Evolutionary conservation across 2,113 vertebrate species (phyloP).

Genomic region (Candoia aspera): DNA sequence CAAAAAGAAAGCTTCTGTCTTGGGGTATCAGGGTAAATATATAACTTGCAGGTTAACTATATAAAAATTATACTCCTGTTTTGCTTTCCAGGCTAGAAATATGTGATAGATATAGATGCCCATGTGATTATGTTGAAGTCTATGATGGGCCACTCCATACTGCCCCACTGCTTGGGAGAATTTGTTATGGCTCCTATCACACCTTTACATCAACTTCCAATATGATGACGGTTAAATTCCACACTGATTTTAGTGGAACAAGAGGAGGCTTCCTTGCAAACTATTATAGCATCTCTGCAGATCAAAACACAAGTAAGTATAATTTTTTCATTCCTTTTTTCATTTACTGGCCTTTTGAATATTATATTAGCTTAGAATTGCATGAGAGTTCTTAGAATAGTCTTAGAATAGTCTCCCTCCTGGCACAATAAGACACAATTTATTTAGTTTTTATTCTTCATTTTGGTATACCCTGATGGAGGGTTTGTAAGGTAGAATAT

Average conservation of each 20-base stretch:
- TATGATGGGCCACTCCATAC: conserved; percentile 61
- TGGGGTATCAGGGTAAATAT: background rate
- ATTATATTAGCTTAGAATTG: background rate
- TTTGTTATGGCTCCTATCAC: conserved; percentile 45
- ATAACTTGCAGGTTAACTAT: background rate
- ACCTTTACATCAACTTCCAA: conserved; percentile 61
- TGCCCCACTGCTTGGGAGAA: conserved; percentile 52
- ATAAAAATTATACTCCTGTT: fast-evolving
- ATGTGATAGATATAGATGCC: conserved; percentile 39
- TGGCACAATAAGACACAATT: background rate
- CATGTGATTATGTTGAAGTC: conserved; percentile 65
- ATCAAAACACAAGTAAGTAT: conserved; percentile 63
- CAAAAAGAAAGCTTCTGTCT: background rate
- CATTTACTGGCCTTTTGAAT: background rate
- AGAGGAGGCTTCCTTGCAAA: conserved; percentile 59
- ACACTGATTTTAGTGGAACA: conserved; percentile 26
- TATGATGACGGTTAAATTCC: conserved; percentile 68
- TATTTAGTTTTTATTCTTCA: background rate
- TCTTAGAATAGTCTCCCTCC: background rate
- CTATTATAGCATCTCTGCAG: conserved; percentile 48
- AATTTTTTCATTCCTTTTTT: background rate
- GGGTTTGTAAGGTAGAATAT: background rate
- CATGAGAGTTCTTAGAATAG: background rate
- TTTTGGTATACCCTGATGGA: background rate
- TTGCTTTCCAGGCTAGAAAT: conserved; percentile 60